Conservation (phyloP, 2,888 invertebrate genomes). For the Phalera bucephala region DNA sequence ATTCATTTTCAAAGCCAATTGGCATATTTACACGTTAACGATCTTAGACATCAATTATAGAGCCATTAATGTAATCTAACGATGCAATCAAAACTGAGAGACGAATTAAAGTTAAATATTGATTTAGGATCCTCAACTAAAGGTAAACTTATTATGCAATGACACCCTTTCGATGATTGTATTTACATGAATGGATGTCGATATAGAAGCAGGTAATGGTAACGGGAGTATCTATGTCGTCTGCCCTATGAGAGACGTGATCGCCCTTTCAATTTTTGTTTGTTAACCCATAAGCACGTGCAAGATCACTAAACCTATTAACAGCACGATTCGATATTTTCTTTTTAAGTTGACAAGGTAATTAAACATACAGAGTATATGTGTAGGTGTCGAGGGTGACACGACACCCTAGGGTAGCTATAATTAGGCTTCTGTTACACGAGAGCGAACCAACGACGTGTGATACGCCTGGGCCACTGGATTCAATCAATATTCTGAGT, state of each 20-base stretch:
- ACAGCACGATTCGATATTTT: constrained; percentile 9
- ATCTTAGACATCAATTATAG: constrained; percentile 14
- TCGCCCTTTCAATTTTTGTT: constrained; percentile 9
- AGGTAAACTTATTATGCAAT: too few species aligned
- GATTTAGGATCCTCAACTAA: neutral
- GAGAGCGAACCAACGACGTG: constrained; percentile 54
- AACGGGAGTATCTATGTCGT: constrained; percentile 9
- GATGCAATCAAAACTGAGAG: constrained; percentile 6
- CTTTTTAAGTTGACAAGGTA: constrained; percentile 21
- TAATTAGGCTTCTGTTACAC: constrained; percentile 63
- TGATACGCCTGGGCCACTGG: constrained; percentile 56
- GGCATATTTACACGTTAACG: constrained; percentile 17
- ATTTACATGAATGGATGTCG: constrained; percentile 6
- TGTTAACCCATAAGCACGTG: constrained; percentile 7
- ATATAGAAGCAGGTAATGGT: constrained; percentile 23
- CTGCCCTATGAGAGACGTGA: constrained; percentile 2
- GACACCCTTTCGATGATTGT: neutral
- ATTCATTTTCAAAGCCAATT: constrained; percentile 13
- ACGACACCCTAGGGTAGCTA: constrained; percentile 48
- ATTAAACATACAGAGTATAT: constrained; percentile 23
- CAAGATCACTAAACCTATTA: constrained; percentile 11
- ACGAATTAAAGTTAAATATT: constrained; percentile 8
- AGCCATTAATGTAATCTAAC: constrained; percentile 9
- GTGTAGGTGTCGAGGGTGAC: constrained; percentile 44
- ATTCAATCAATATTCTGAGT: constrained; percentile 56